Evolutionary conservation across 2,888 invertebrate genomes (phyloP), one percentile per base, ranked within the genome.

Genomic region (Eutolmus rufibarbis): DNA sequence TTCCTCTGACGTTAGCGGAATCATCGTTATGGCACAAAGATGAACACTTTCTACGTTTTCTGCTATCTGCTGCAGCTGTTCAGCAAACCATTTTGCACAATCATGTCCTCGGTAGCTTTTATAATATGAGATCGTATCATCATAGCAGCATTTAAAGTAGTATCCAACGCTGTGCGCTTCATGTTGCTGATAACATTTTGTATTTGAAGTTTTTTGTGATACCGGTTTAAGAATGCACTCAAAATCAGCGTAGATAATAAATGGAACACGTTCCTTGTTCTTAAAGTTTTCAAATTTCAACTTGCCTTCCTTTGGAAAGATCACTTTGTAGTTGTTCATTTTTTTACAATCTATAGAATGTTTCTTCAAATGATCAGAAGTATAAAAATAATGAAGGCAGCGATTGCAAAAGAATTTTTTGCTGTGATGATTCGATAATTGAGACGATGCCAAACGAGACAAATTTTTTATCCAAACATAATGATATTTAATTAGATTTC

Each of bases 401-500:
- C 56, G 51, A 77, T 86, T 19, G 37, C 86, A 77, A 77, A 86
- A 40, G 34, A 34, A 31, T 76, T 86, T 86, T 51, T 86, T 74
- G 3, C 37, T 40, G n/a, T 51, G 28, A 86, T 86, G 46, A n/a
- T 76, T 86, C 9, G 76, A 31, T 51, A 76, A 34, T 23, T 86
- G 86, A 34, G 51, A 57, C 16, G 51, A 76, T 51, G 23, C 23
- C 23, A 86, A 51, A 19, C 76, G 74, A n/a, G 86, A 86, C n/a
- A 74, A 40, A 43, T 86, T n/a, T 16, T 86, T 86, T 46, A 86
- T 86, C 86, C 76, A 86, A 74, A 86, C 86, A 51, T 76, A 74
- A 34, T 86, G 86, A 76, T 86, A 85, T 43, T 74, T 40, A 40
- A 85, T 46, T 40, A 12, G 74, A 43, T 74, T 23, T 28, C 43